Percentiles rank a stretch among this genome's conserved stretches.
These are phyloP conservation scores for Lamellibrachia luymesi DNA, from an alignment of 1,140 invertebrate genomes.

Conservation along the genomic window DNA sequence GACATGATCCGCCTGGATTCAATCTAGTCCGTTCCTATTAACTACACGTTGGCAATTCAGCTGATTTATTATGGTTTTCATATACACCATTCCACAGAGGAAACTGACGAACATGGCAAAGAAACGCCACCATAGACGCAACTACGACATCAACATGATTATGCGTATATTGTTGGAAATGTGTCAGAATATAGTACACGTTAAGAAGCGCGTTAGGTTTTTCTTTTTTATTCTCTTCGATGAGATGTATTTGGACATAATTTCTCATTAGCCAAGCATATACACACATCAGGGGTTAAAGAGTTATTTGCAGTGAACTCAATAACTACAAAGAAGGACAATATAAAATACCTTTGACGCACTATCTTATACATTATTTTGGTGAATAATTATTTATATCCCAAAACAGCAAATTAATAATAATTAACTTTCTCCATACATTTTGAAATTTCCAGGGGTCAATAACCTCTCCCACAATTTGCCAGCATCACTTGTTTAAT, in stretches of 20 bases:
- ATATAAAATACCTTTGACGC: no score
- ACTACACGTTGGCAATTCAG: background rate
- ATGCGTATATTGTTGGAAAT: background rate
- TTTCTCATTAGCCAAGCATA: background rate
- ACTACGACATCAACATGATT: background rate
- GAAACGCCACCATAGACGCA: background rate
- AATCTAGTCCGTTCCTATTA: background rate
- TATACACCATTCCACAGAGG: background rate
- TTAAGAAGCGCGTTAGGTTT: background rate
- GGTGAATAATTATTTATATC: no score
- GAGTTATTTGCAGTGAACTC: no score
- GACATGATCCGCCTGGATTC: background rate
- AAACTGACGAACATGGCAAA: background rate
- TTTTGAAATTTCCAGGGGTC: no score
- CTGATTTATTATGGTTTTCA: background rate
- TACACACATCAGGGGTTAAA: no score
- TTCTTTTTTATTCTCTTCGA: background rate
- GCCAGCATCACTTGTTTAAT: no score
- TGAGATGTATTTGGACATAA: background rate
- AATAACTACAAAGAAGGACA: no score
- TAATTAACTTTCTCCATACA: no score
- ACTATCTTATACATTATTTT: no score
- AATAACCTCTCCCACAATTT: no score
- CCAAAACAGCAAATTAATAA: no score
- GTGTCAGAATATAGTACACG: background rate